phyloP scores from a whole-genome alignment of 23 tunicate genomes.

The Trididemnum clinides region DNA sequence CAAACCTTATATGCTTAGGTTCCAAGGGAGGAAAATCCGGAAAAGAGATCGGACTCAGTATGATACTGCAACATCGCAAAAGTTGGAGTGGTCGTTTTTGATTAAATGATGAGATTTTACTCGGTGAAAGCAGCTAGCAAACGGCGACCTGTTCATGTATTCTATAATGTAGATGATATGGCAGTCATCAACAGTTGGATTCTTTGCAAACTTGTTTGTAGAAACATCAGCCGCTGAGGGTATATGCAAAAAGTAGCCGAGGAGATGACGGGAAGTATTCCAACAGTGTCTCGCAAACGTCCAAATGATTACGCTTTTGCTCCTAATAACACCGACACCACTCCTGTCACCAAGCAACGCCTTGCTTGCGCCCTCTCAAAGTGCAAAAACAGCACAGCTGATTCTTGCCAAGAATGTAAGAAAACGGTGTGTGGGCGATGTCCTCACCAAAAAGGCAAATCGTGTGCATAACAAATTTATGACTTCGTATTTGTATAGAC shows the following conservation, averaged over 20 bases:
- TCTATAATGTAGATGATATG: constrained; percentile 14
- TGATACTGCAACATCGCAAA: background rate
- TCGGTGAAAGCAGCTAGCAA: constrained; percentile 34
- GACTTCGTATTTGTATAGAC: background rate
- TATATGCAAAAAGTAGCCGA: constrained; percentile 5
- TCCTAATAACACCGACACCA: background rate
- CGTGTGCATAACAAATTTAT: background rate
- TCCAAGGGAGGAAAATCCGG: background rate
- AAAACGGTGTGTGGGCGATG: background rate
- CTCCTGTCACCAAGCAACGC: background rate
- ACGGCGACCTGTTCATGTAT: constrained; percentile 28
- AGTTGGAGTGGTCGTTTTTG: constrained; percentile 18
- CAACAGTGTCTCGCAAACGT: background rate
- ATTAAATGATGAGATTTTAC: background rate
- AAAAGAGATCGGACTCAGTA: no score
- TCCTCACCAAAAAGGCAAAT: background rate
- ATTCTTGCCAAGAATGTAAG: background rate
- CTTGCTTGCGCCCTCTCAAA: background rate
- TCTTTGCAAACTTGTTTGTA: background rate
- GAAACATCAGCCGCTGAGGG: constrained; percentile 7
- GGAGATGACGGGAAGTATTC: background rate
- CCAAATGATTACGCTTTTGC: background rate
- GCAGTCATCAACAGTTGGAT: constrained; percentile 17
- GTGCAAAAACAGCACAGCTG: background rate
- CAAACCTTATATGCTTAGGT: background rate